A percentile compares a stretch with the other conserved stretches of the same genome.
phyloP scores from a whole-genome alignment of 2,888 invertebrate genomes.

The Heliconius sara region DNA sequence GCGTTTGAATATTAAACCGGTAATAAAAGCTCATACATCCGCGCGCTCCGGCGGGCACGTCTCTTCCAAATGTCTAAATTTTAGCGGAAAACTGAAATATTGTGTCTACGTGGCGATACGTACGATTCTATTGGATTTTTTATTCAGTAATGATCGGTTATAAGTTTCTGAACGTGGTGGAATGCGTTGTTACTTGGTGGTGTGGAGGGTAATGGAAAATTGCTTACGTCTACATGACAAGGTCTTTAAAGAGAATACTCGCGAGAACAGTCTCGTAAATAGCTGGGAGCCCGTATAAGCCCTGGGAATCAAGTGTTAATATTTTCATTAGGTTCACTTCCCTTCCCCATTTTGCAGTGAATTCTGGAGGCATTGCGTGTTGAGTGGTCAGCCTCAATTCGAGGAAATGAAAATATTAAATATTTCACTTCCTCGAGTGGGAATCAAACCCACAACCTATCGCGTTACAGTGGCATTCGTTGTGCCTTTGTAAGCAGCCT shows the following conservation, averaged over 20 bases:
- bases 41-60: conserved; percentile 55
- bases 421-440: not conserved
- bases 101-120: conserved; percentile 58
- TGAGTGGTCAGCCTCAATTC: not conserved
- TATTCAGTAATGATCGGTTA: conserved; percentile 44
- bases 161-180: conserved; percentile 25
- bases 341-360: not conserved
- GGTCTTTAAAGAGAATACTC: too few relatives aligned
- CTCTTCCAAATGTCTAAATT: conserved; percentile 66
- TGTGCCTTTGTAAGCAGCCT: too few relatives aligned
- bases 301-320: not conserved
- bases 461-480: too few relatives aligned
- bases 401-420: not conserved
- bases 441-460: too few relatives aligned
- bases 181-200: conserved; percentile 17
- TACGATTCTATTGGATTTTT: conserved; percentile 58
- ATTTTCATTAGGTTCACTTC: not conserved
- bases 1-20: conserved; percentile 44
- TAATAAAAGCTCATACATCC: conserved; percentile 43
- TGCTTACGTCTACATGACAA: too few relatives aligned
- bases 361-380: not conserved
- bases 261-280: not conserved
- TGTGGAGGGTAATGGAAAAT: not conserved
- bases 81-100: conserved; percentile 70
- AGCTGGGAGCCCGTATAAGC: not conserved